phyloP scores from a whole-genome alignment of 2,888 invertebrate genomes.

The Dicycla oo region DNA sequence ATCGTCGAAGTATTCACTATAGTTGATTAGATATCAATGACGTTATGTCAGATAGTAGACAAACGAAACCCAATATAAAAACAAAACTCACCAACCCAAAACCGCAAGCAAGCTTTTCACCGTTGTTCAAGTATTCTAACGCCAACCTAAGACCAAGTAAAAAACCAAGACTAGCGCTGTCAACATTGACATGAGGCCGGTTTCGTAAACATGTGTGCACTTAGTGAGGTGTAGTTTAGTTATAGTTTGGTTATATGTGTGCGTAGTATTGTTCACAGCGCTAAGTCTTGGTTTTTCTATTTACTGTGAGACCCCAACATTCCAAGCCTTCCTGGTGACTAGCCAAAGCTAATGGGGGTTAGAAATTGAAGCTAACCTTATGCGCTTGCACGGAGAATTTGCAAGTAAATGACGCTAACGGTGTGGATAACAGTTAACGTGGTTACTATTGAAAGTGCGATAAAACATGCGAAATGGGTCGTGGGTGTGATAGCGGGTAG shows the following conservation, averaged over 20 bases:
- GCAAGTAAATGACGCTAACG: conserved; percentile 51
- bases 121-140: conserved; percentile 10
- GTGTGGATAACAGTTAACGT: conserved; percentile 40
- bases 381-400: conserved; percentile 45
- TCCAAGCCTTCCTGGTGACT: conserved; percentile 15
- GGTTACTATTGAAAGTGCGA: conserved; percentile 48
- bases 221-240: too few relatives aligned
- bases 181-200: too few relatives aligned
- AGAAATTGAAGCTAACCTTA: conserved; percentile 26
- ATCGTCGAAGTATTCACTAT: neutral
- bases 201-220: too few relatives aligned
- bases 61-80: conserved; percentile 5
- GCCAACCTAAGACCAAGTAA: too few relatives aligned
- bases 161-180: too few relatives aligned
- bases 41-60: neutral
- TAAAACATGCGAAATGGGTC: conserved; percentile 54
- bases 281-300: too few relatives aligned
- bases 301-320: too few relatives aligned
- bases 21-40: conserved; percentile 12
- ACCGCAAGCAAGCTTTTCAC: neutral
- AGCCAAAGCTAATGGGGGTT: conserved; percentile 39
- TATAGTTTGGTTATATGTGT: too few relatives aligned
- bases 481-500: conserved; percentile 9
- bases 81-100: neutral
- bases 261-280: too few relatives aligned